Conservation (phyloP, 2,888 invertebrate species). For the Heliconius erato region DNA sequence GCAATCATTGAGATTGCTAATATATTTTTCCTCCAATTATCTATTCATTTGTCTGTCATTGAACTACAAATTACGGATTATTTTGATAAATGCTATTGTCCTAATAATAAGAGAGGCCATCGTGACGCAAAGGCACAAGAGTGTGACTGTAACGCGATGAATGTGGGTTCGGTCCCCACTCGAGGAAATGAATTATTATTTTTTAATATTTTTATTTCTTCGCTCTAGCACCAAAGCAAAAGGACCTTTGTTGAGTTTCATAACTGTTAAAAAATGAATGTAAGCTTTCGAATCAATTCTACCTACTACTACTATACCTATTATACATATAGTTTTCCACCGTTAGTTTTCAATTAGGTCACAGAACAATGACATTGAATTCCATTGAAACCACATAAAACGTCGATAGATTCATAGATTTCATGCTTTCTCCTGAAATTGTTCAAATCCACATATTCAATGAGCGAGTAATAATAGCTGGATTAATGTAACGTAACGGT, state of each 20-base stretch:
- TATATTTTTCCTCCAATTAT: too few relatives aligned
- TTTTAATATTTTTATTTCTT: too few relatives aligned
- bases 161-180: too few relatives aligned
- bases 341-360: slow-evolving; percentile 56
- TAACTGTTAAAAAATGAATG: not conserved
- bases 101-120: not conserved
- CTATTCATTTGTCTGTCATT: too few relatives aligned
- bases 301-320: not conserved
- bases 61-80: not conserved
- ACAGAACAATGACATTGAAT: slow-evolving; percentile 51
- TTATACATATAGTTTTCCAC: slow-evolving; percentile 43
- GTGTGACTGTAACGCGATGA: too few relatives aligned
- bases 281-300: not conserved
- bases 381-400: slow-evolving; percentile 45
- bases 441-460: slow-evolving; percentile 49
- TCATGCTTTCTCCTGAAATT: slow-evolving; percentile 62
- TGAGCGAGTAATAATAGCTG: slow-evolving; percentile 45
- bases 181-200: too few relatives aligned
- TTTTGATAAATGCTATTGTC: not conserved
- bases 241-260: too few relatives aligned
- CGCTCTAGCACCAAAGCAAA: too few relatives aligned
- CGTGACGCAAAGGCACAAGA: too few relatives aligned
- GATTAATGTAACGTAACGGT: slow-evolving; percentile 53
- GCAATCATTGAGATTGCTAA: too few relatives aligned
- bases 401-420: slow-evolving; percentile 46